Conservation (phyloP, 1,140 invertebrate species). For the Camponotus vicinus region DNA sequence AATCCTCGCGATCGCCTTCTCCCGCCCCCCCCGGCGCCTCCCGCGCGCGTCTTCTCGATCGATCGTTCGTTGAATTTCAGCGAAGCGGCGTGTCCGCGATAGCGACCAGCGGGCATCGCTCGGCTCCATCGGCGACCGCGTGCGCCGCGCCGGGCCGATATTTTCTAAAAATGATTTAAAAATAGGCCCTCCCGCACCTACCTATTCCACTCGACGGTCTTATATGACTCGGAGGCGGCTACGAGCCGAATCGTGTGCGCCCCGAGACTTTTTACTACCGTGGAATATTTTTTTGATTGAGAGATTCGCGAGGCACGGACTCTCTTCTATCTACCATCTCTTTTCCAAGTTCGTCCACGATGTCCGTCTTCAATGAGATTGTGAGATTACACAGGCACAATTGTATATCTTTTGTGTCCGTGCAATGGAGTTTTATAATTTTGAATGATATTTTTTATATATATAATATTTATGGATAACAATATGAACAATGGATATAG, state of each 20-base stretch:
- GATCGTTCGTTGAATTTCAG: background rate
- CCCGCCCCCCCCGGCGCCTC: background rate
- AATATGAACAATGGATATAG: background rate
- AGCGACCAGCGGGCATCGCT: no score
- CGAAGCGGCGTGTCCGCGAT: background rate
- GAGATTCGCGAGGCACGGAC: no score
- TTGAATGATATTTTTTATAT: background rate
- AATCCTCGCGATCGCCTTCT: background rate
- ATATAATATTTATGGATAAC: background rate
- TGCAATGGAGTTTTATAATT: background rate
- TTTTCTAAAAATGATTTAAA: slow-evolving; percentile 55
- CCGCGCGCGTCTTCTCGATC: background rate
- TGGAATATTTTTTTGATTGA: no score
- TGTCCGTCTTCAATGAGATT: background rate
- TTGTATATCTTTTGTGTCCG: background rate
- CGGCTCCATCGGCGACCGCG: background rate
- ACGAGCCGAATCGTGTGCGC: background rate
- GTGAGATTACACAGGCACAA: background rate
- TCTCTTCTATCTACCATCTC: background rate
- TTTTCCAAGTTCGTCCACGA: background rate
- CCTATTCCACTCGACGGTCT: background rate
- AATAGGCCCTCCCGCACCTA: slow-evolving; percentile 21
- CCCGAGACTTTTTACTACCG: no score
- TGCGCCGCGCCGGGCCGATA: background rate
- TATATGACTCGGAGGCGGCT: background rate